Evolutionary conservation across 2,113 vertebrate species (phyloP), one percentile per base, ranked within the genome.

Genomic region (Tonatia bakeri): DNA sequence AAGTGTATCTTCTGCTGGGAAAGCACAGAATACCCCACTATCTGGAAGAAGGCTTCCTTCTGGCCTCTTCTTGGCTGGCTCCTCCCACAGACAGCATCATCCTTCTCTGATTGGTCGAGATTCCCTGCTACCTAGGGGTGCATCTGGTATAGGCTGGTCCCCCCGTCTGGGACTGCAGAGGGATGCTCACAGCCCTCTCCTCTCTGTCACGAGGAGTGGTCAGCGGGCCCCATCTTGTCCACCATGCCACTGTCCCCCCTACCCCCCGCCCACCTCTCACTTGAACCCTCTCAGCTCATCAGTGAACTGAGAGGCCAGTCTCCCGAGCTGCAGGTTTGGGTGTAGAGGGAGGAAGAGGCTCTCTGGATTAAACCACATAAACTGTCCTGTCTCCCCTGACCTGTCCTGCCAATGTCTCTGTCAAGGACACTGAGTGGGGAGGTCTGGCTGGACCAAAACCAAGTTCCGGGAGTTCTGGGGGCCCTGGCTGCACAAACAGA

Each of bases 171-270:
- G 28, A 17, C 5, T 0, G 0, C 24, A 15, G 65, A 52, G 52
- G 7, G 1, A 73, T 0, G 52, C 67, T 7, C 3, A 0, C 20
- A 15, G 8, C 22, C 1, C 67, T 5, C 33, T 33, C 28, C 28
- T 52, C 38, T 45, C 47, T 36, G n/a, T 38, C 20, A 14, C 1
- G 0, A 75, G 65, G 5, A n/a, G 26, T 1, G 56, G 40, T 6
- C 10, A n/a, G 16, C 33, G 17, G 47, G 38, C 26, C 73, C 3
- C 7, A 16, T 54, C 69, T 13, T 2, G 3, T 33, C 43, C 56
- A 4, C 59, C 84, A n/a, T 7, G 5, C 45, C 9, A 12, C 65
- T 45, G 56, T 3, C 56, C 56, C 22, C 54, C 7, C 7, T 2
- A 20, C 8, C 19, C 12, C 16, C 15, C 50, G 1, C 67, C 11